Evolutionary conservation across 1,140 invertebrate species (phyloP).

Genomic region (Bombus ignitus): DNA sequence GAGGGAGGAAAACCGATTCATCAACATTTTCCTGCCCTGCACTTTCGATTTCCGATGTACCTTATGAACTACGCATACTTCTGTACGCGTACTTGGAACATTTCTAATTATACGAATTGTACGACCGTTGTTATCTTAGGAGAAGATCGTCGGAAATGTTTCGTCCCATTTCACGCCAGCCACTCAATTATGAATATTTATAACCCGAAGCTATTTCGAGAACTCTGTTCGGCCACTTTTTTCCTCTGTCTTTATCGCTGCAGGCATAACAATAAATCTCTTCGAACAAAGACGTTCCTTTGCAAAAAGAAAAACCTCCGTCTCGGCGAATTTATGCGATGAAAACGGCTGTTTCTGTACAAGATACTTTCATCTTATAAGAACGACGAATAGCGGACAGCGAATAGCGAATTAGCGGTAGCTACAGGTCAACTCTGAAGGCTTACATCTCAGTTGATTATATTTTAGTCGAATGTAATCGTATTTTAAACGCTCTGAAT

Average conservation of each 20-base stretch:
- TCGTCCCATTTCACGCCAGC: not conserved
- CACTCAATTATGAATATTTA: conserved; percentile 31
- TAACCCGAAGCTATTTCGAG: not conserved
- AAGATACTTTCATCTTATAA: not conserved
- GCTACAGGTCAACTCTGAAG: too few relatives aligned
- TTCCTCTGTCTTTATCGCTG: not conserved
- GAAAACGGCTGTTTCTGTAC: not conserved
- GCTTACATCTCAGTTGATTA: too few relatives aligned
- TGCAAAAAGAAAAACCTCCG: not conserved
- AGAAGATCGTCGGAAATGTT: not conserved
- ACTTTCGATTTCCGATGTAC: conserved; percentile 33
- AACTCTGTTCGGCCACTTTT: not conserved
- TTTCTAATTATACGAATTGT: conserved; percentile 29
- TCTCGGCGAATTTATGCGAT: not conserved
- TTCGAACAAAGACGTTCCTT: not conserved
- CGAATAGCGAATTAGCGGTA: too few relatives aligned
- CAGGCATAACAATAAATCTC: not conserved
- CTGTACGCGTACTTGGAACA: not conserved
- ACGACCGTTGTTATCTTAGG: not conserved
- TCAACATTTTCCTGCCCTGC: not conserved
- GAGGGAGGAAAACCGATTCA: not conserved
- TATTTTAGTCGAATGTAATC: too few relatives aligned
- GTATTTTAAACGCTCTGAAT: too few relatives aligned
- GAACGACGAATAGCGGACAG: not conserved
- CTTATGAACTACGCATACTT: not conserved